Conservation (phyloP, 2,113 vertebrate genomes). For the Lophotis ruficrista region DNA sequence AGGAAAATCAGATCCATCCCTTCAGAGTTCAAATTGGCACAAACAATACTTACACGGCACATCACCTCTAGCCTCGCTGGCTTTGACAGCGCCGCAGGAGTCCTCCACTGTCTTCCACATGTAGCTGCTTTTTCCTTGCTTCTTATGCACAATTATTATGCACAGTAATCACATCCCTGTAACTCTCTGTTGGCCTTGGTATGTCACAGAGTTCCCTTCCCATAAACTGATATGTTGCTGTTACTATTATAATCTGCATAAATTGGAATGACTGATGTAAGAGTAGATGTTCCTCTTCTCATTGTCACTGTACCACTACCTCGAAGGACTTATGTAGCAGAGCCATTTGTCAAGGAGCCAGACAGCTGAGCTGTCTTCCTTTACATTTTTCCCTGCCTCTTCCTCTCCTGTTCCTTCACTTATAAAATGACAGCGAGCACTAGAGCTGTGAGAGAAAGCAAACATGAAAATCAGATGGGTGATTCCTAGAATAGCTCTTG, state of each 20-base stretch:
- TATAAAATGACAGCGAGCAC: not conserved
- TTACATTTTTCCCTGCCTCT: not conserved
- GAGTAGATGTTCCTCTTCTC: not conserved
- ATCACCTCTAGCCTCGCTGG: not conserved
- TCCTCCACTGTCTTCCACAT: not conserved
- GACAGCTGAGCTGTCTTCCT: not conserved
- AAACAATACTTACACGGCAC: not conserved
- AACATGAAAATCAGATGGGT: not conserved
- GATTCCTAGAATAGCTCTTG: not conserved
- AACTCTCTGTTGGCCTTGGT: not conserved
- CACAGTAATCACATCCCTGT: not conserved
- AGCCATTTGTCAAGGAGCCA: not conserved
- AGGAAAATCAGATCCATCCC: not conserved
- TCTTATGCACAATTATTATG: accelerated
- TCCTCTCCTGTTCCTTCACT: not conserved
- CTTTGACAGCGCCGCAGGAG: not conserved
- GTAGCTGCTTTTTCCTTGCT: not conserved
- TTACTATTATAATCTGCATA: not conserved
- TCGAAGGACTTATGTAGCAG: not conserved
- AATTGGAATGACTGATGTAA: not conserved
- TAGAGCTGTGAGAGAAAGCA: not conserved
- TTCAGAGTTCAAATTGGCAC: not conserved
- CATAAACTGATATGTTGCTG: accelerated
- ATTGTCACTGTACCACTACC: not conserved
- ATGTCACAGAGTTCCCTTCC: not conserved